A percentile compares a stretch with the other conserved stretches of the same genome.
Conservation (phyloP, 35 echinoderm and acorn worm species). For the Ptychodera flava region DNA sequence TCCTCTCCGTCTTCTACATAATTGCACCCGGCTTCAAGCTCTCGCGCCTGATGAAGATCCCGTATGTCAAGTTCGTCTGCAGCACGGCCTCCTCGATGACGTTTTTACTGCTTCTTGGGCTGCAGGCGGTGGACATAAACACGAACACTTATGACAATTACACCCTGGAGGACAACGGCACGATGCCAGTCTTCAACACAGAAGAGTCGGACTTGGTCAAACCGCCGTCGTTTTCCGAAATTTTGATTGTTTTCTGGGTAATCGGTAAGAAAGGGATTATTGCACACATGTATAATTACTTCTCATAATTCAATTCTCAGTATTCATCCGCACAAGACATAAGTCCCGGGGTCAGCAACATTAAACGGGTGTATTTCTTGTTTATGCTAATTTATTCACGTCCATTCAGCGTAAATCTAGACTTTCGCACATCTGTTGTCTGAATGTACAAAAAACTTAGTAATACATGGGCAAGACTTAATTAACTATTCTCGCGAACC, state of each 20-base stretch:
- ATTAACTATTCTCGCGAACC: no score
- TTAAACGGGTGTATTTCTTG: no score
- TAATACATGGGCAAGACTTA: no score
- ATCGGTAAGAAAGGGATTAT: slow-evolving; percentile 74
- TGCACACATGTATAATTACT: no score
- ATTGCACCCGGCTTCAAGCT: slow-evolving; percentile 72
- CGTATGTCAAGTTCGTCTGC: slow-evolving; percentile 93
- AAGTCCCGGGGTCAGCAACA: no score
- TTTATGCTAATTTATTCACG: no score
- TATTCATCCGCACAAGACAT: no score
- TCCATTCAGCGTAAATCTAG: no score
- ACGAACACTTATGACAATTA: neutral
- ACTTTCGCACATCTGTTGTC: no score
- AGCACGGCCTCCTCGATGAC: slow-evolving; percentile 54
- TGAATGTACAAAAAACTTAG: no score
- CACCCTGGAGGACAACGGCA: neutral
- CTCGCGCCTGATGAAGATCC: slow-evolving; percentile 64
- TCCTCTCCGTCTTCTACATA: slow-evolving; percentile 75
- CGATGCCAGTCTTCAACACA: neutral
- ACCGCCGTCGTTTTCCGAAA: slow-evolving; percentile 53
- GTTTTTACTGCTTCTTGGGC: slow-evolving; percentile 73
- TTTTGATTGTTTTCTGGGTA: slow-evolving; percentile 82
- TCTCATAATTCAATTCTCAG: no score
- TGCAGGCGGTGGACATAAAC: slow-evolving; percentile 46
- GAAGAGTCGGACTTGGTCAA: neutral